A percentile compares a stretch with the other conserved stretches of the same genome.
Conservation (phyloP, 2,888 invertebrate genomes). For the Diplazon laetatorius region DNA sequence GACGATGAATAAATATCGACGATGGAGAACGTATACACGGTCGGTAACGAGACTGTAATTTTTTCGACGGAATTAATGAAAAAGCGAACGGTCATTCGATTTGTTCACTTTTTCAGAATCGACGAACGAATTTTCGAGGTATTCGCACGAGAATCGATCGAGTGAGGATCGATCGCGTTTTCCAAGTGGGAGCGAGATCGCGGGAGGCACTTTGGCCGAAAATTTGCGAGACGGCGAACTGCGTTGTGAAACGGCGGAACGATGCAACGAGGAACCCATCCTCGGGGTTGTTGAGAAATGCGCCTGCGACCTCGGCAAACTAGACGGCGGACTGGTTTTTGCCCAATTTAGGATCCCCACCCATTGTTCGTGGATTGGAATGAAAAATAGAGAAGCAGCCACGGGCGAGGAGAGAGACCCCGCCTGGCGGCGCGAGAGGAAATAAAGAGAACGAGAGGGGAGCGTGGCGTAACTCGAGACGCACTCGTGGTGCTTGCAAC, state of each 20-base stretch:
- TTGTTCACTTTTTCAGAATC: background rate
- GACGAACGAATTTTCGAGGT: background rate
- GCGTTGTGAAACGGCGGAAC: constrained; percentile 26
- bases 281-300: constrained; percentile 48
- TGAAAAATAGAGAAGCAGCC: constrained; percentile 72
- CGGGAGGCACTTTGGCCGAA: background rate
- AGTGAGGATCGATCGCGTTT: background rate
- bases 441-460: constrained; percentile 42
- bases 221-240: background rate
- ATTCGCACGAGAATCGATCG: background rate
- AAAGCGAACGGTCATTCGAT: background rate
- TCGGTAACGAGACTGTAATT: constrained; percentile 4
- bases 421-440: constrained; percentile 38
- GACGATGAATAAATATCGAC: background rate
- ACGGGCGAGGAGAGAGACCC: constrained; percentile 32
- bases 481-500: constrained; percentile 12
- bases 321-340: constrained; percentile 77
- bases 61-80: background rate
- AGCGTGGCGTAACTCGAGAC: constrained; percentile 45
- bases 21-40: no score
- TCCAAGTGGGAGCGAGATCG: background rate
- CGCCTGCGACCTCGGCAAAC: constrained; percentile 72
- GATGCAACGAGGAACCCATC: constrained; percentile 32
- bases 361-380: constrained; percentile 74
- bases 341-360: constrained; percentile 74